Evolutionary conservation across 2,888 invertebrate genomes (phyloP), one percentile per base, ranked within the genome.

Genomic region (Scrobipalpa atriplicella): DNA sequence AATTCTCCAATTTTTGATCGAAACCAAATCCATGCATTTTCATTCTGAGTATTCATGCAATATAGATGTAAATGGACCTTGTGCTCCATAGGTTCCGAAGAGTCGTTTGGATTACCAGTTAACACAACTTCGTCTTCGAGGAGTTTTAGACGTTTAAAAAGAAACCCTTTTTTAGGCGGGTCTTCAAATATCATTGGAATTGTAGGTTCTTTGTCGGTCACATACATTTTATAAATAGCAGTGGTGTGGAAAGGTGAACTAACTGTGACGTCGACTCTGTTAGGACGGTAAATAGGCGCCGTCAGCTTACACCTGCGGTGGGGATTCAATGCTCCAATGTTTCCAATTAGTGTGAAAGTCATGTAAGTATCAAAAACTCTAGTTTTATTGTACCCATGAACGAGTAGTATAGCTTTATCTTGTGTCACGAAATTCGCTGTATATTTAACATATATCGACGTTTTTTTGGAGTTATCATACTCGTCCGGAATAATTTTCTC

Each of bases 381-480:
- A 66, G 90, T 89, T 81, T 92, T 92, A 68, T 90, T 92, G 66
- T 88, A 89, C 39, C 92, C 92, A 68, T 90, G 87, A 43, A 92
- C 79, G 9, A 92, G 77, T 39, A 92, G 82, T 63, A 87, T 78
- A 51, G 88, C 84, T 36, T 70, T 78, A 68, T 87, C 84, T 69
- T 85, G 80, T 11, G 77, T 71, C 11, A 87, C 81, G 73, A 89
- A 91, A 73, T 90, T 89, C 1, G 90, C 91, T 10, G 75, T 76
- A 68, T 84, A 92, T 79, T 85, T 90, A n/a, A 90, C 80, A 68
- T 72, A 85, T 18, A 92, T 69, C 71, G 77, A 81, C 70, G 87
- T 84, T 77, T 88, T 90, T 70, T 89, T 92, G 6, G 80, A 85
- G 66, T 84, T 90, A 1, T 90, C 90, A 11, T 72, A 73, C 0